Evolutionary conservation across 2,113 vertebrate genomes (phyloP).

Genomic region (Cavia aperea): DNA sequence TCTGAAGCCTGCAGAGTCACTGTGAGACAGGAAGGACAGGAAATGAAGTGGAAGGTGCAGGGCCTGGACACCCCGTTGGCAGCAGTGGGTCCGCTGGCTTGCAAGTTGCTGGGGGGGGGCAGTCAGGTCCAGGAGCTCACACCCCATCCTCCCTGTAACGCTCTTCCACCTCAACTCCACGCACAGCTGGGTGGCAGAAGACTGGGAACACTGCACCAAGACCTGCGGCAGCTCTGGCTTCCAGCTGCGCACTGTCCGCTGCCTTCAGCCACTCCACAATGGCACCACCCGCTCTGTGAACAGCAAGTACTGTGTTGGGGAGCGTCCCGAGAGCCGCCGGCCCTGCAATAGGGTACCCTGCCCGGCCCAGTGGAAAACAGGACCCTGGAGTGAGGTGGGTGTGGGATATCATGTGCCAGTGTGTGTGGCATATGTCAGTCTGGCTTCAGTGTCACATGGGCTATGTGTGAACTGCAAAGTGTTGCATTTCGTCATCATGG

Average conservation of each 20-base stretch:
- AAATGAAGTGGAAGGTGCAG: not conserved
- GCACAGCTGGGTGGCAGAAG: slow-evolving; percentile 89
- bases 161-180: accelerated
- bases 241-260: slow-evolving; percentile 91
- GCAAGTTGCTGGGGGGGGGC: accelerated
- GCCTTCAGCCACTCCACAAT: slow-evolving; percentile 84
- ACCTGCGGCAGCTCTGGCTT: slow-evolving; percentile 90
- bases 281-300: slow-evolving; percentile 88
- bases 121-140: not conserved
- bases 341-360: slow-evolving; percentile 85
- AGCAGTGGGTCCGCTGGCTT: accelerated
- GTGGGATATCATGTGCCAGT: not conserved
- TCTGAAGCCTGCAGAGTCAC: not conserved
- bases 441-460: not conserved
- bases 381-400: slow-evolving; percentile 91
- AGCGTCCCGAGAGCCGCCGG: slow-evolving; percentile 87
- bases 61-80: not conserved
- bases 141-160: accelerated
- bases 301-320: slow-evolving; percentile 87
- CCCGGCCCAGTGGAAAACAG: slow-evolving; percentile 87
- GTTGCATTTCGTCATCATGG: not conserved
- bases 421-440: not conserved
- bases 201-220: slow-evolving; percentile 96
- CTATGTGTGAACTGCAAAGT: not conserved
- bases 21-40: not conserved